phyloP scores from a whole-genome alignment of 1,140 invertebrate genomes.

The Dolichoris vasculosae region DNA sequence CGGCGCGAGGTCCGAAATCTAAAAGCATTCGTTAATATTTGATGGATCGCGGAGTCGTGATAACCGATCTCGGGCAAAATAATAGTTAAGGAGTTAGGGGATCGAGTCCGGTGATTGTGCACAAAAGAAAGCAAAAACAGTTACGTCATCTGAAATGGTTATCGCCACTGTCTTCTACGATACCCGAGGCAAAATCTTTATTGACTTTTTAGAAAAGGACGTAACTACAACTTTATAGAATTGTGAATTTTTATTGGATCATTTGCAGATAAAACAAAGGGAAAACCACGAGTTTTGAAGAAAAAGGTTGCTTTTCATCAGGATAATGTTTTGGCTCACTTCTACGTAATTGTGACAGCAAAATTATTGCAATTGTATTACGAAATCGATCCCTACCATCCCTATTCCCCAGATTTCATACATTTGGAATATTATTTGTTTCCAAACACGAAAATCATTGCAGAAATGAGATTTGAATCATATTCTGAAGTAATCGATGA shows the following conservation, averaged over 20 bases:
- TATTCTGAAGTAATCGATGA: not conserved
- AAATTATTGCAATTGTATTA: not conserved
- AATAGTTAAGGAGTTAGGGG: not conserved
- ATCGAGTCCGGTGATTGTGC: not conserved
- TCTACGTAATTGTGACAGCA: not conserved
- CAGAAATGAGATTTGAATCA: not conserved
- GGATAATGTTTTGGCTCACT: not conserved
- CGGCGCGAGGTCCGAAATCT: not conserved
- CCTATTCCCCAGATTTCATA: not conserved
- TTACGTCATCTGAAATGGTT: not conserved
- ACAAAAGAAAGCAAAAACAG: slow-evolving; percentile 5
- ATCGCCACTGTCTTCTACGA: not conserved
- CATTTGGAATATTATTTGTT: not conserved
- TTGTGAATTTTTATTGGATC: not conserved
- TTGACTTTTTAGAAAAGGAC: not conserved
- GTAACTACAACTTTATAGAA: not conserved
- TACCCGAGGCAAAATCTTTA: not conserved
- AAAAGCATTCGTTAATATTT: not conserved
- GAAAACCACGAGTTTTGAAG: not conserved
- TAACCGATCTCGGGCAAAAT: not conserved
- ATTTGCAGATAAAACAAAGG: not conserved
- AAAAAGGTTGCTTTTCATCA: not conserved
- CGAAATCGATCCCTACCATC: not conserved
- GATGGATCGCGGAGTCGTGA: not conserved
- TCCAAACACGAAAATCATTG: not conserved